Base-by-base conservation (phyloP, 2,888 invertebrate species). In the Ophioninae sp. region DNA sequence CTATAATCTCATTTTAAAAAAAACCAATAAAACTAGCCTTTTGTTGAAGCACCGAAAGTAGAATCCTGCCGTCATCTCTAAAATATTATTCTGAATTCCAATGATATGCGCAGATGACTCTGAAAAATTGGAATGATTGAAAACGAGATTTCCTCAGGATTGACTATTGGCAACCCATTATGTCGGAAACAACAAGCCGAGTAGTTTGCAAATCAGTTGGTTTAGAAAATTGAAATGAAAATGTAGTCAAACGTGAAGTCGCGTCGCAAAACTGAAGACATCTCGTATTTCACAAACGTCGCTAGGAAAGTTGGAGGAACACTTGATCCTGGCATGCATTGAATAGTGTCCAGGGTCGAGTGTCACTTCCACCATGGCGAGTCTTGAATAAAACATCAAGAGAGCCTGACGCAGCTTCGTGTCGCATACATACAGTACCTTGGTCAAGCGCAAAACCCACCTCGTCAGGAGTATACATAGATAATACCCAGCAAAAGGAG, bases 341-440 rank as follows among this genome's bases (percentile, higher is more conserved):
- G 57, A 70, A 37, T 57, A 68, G 62, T 62, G 37, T 59, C 21
- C 70, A 23, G 61, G 23, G 61, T 39, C 61, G 41, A 59, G 72
- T 50, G 23, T 50, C 1, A 8, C 62, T 3, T 64, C 87, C 85
- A 85, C 87, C 81, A 81, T 83, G 82, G 78, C 77, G 86, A 85
- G 87, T 86, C 83, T 86, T 87, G 89, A 89, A 90, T 90, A 89
- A 90, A 89, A 88, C 87, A 90, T 89, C 89, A 88, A n/a, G n/a
- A 88, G 88, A 87, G 88, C 86, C 64, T 64, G 76, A 76, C 23
- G 62, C 17, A 21, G 74, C 79, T 74, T 61, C 56, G 23, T 21
- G 73, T 61, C 21, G 7, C 41, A 39, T 78, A 50, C 39, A 37
- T 69, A 21, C 70, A 41, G 17, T 68, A 13, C 56, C 69, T 57